Base-by-base conservation (phyloP, 1,140 invertebrate genomes). In the Formica exsecta region DNA sequence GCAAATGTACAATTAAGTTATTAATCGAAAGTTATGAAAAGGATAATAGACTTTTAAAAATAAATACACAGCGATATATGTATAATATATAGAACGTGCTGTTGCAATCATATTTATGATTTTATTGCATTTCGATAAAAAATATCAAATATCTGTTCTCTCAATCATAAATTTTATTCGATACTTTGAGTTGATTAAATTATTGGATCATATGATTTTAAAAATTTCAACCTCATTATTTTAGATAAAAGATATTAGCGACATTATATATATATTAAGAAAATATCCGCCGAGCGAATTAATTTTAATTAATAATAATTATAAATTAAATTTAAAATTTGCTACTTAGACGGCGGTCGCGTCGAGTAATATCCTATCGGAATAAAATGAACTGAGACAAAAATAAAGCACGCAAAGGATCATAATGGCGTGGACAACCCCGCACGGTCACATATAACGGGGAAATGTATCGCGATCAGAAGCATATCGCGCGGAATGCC, bases 391-490 rank as follows among this genome's bases (percentile, higher is more conserved):
- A 71, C 9, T 19, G 41, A 85, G 32, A 51, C 36, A 57, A 86
- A 86, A 89, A 81, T 89, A 86, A 86, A 89, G 76, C 51, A n/a
- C 44, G 38, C 64, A 51, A 76, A 70, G 65, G 19, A 38, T 44
- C 38, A n/a, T 13, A 64, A 25, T 32, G 48, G 61, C 32, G 4
- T 61, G 57, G 38, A 57, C 54, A 75, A 38, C 7, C 44, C n/a
- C 71, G 54, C 25, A 44, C n/a, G 19, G 54, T 2, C 13, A 54
- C 79, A 44, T 41, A 11, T 51, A 51, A 51, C 7, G 62, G 6
- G 13, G 62, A 86, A 76, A 90, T 87, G 87, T 89, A 54, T 38
- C 59, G 44, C 36, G 80, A 80, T 87, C 76, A 59, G 66, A 65
- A 73, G 32, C 61, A 61, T 79, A 77, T 87, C 74, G 48, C 70